Base-by-base conservation (phyloP, 1,140 invertebrate species). In the Theocolax elegans region DNA sequence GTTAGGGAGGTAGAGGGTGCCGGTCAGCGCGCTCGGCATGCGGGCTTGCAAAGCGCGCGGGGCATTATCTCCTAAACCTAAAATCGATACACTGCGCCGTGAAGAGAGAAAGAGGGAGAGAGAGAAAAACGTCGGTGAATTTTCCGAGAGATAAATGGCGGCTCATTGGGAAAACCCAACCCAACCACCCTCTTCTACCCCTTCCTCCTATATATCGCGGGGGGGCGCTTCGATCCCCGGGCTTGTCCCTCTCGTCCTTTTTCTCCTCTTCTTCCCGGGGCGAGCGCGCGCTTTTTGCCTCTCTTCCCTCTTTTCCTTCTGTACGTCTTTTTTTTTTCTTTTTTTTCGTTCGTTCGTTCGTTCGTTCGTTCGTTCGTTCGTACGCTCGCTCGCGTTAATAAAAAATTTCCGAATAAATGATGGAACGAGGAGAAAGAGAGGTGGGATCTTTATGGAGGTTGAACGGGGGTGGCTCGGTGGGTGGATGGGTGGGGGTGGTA, bases 51-150 rank as follows among this genome's bases (percentile, higher is more conserved):
- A 72, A 72, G 70, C 70, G 58, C 35, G 53, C 51, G 49, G 69
- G 56, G 72, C 59, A 74, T 74, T 74, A 79, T 79, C 75, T 76
- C 75, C 77, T 77, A 79, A 79, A 79, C 77, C 77, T 77, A 79
- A 79, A 79, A 79, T 79, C 77, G 77, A 79, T 79, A 79, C 77
- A 77, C 72, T 76, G 72, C 67, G 72, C 69, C 23, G n/a, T n/a
- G n/a, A n/a, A n/a, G n/a, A n/a, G n/a, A n/a, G n/a, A n/a, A n/a
- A n/a, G n/a, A 13, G 51, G 40, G 23, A 21, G 46, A 53, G 54
- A 76, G 75, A 79, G 74, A 77, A 77, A 79, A 77, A 79, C 74
- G 77, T 79, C 77, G 77, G 74, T 76, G 77, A 76, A 79, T 79
- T 76, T 76, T 76, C 76, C 76, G 75, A 73, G 74, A 79, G 77